Conservation (phyloP, 2,888 invertebrate genomes). For the Drosophila maculinotata region DNA sequence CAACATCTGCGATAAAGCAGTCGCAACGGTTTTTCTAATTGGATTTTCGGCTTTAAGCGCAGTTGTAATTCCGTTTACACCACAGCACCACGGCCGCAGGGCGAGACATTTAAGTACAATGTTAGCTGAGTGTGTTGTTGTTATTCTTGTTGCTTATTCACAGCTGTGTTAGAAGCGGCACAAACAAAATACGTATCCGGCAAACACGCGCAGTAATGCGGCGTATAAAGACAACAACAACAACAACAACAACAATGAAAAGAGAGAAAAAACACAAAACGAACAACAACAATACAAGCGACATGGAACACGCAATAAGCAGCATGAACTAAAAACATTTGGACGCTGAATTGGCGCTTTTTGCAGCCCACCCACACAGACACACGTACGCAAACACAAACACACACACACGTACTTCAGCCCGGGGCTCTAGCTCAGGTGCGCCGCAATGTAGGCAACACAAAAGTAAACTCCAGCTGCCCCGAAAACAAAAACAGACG, state of each 20-base stretch:
- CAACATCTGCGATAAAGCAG: conserved; percentile 60
- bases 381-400: conserved; percentile 6
- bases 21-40: conserved; percentile 68
- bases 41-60: conserved; percentile 79
- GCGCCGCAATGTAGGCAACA: conserved; percentile 49
- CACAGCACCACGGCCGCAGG: conserved; percentile 40
- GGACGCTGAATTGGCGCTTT: conserved; percentile 70
- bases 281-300: conserved; percentile 30
- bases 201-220: conserved; percentile 67
- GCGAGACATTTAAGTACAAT: conserved; percentile 72
- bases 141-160: conserved; percentile 38
- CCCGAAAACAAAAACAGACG: conserved; percentile 39
- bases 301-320: conserved; percentile 70
- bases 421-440: conserved; percentile 19
- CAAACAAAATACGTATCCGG: conserved; percentile 72
- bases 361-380: conserved; percentile 26
- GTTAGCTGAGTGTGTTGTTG: conserved; percentile 60
- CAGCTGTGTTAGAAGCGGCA: conserved; percentile 45
- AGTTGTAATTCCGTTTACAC: conserved; percentile 80
- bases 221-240: conserved; percentile 42
- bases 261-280: conserved; percentile 19
- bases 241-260: conserved; percentile 24
- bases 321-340: conserved; percentile 58
- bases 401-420: conserved; percentile 3
- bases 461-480: conserved; percentile 41